Conservation (phyloP, 2,113 vertebrate species). For the Pterophyllum scalare region DNA sequence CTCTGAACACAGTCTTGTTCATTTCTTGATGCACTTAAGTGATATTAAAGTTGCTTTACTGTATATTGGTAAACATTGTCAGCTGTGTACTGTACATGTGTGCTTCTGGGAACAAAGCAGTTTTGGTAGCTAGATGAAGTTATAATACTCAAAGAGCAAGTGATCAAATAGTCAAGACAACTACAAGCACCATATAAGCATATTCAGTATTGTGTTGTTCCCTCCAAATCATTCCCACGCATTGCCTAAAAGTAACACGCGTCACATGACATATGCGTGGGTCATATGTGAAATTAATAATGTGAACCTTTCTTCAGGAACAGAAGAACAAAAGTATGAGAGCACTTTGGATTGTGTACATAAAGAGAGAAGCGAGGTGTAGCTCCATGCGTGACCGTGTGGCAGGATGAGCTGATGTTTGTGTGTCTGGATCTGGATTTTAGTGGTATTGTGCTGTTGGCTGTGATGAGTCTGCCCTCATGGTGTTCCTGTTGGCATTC, state of each 20-base stretch:
- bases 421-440: slow-evolving; percentile 31
- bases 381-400: slow-evolving; percentile 30
- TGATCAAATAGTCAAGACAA: slow-evolving; percentile 44
- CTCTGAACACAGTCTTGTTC: slow-evolving; percentile 61
- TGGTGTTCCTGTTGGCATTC: slow-evolving; percentile 47
- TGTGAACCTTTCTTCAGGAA: slow-evolving; percentile 54
- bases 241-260: slow-evolving; percentile 46
- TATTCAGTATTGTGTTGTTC: slow-evolving; percentile 50
- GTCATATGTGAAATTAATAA: slow-evolving; percentile 46
- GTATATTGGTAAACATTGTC: slow-evolving; percentile 61
- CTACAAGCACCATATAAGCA: slow-evolving; percentile 25
- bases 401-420: slow-evolving; percentile 24
- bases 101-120: slow-evolving; percentile 62
- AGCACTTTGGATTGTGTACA: slow-evolving; percentile 57
- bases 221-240: slow-evolving; percentile 37
- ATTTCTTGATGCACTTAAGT: slow-evolving; percentile 57
- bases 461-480: slow-evolving; percentile 39
- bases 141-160: slow-evolving; percentile 61
- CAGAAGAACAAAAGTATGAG: slow-evolving; percentile 47
- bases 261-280: slow-evolving; percentile 31
- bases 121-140: slow-evolving; percentile 55
- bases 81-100: slow-evolving; percentile 64
- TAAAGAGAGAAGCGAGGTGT: slow-evolving; percentile 34
- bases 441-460: slow-evolving; percentile 62
- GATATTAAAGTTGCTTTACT: slow-evolving; percentile 63